Evolutionary conservation across 2,888 invertebrate genomes (phyloP).

Genomic region (Clusia tigrina): DNA sequence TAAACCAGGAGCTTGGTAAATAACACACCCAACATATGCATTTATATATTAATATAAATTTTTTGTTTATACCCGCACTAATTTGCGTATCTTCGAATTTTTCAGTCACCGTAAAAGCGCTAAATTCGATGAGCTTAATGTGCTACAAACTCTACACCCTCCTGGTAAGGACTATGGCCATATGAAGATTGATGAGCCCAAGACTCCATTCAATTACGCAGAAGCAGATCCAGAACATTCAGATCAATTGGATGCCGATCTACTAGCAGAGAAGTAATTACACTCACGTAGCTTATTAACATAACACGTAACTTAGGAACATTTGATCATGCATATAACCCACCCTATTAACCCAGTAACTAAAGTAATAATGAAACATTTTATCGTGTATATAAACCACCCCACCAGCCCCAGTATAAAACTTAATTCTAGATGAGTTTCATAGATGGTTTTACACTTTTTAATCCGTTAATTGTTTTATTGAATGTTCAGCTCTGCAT

Average conservation of each 20-base stretch:
- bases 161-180: constrained; percentile 98
- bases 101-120: constrained; percentile 69
- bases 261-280: constrained; percentile 78
- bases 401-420: no score
- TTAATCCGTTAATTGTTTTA: no score
- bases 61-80: background rate
- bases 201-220: constrained; percentile 82
- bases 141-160: constrained; percentile 96
- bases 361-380: no score
- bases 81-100: background rate
- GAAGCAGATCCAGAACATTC: constrained; percentile 69
- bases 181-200: constrained; percentile 98
- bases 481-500: no score
- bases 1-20: constrained; percentile 67
- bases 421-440: no score
- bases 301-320: constrained; percentile 15
- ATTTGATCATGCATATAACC: no score
- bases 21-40: no score
- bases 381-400: no score
- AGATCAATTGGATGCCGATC: constrained; percentile 73
- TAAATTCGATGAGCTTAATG: constrained; percentile 99
- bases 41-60: constrained; percentile 5
- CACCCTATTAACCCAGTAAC: no score
- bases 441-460: no score
- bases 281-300: background rate